A percentile compares a stretch with the other conserved stretches of the same genome.
These are phyloP conservation scores for Homarus americanus DNA, from an alignment of 1,140 invertebrate species.

Conservation along the genomic window DNA sequence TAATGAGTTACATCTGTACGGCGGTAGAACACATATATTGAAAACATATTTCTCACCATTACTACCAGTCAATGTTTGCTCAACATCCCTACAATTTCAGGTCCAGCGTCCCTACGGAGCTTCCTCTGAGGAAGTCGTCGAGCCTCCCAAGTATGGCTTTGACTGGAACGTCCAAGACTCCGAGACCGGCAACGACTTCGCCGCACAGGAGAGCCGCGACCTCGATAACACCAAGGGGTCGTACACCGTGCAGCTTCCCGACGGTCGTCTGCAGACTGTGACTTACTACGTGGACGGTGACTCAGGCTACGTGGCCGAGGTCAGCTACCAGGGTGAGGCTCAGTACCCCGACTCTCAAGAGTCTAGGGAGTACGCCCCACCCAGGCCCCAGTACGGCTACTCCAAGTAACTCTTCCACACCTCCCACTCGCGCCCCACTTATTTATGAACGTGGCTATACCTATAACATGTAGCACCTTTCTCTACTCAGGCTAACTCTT, in stretches of 20 bases:
- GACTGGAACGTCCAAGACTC: background rate
- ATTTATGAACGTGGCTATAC: too few relatives aligned
- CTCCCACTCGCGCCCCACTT: too few relatives aligned
- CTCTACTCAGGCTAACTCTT: too few relatives aligned
- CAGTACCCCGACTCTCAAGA: background rate
- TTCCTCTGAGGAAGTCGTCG: background rate
- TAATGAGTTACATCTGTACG: too few relatives aligned
- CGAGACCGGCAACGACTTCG: slow-evolving; percentile 4
- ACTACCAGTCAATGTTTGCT: too few relatives aligned
- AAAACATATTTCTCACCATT: too few relatives aligned
- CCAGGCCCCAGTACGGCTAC: background rate
- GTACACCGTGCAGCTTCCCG: background rate
- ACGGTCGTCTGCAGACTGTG: background rate
- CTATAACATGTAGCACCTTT: too few relatives aligned
- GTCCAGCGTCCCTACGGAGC: too few relatives aligned
- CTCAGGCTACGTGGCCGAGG: background rate
- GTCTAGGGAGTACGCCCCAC: background rate
- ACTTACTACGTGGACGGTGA: slow-evolving; percentile 2
- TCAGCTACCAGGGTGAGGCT: background rate
- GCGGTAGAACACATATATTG: too few relatives aligned
- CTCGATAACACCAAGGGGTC: background rate
- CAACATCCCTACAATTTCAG: too few relatives aligned
- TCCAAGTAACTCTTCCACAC: too few relatives aligned
- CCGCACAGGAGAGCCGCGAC: background rate
- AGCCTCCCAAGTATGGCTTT: slow-evolving; percentile 1